Evolutionary conservation across 23 tunicate genomes (phyloP).

Genomic region (Trididemnum clinides): DNA sequence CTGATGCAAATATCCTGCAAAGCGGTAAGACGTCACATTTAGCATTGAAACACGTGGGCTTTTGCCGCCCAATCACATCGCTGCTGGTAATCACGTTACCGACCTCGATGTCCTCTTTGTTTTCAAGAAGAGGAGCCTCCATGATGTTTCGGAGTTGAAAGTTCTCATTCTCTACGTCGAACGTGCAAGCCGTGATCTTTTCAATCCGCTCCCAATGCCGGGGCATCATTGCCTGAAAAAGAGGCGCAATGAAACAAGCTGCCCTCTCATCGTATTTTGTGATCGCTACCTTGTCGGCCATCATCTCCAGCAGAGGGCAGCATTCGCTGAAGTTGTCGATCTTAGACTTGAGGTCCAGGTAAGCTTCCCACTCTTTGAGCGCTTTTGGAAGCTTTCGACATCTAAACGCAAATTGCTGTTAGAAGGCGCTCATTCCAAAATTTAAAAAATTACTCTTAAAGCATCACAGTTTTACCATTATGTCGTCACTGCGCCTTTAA

Average conservation of each 20-base stretch:
- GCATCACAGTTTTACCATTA: no score
- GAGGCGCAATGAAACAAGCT: not conserved
- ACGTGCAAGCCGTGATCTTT: constrained; percentile 50
- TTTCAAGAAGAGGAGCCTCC: constrained; percentile 86
- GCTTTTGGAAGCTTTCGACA: constrained; percentile 86
- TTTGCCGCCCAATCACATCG: no score
- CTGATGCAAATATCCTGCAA: constrained; percentile 81
- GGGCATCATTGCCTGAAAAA: constrained; percentile 79
- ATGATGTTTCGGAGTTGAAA: constrained; percentile 77
- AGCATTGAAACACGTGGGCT: no score
- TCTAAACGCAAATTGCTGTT: constrained; percentile 10
- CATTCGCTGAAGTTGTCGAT: constrained; percentile 90
- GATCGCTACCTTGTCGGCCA: constrained; percentile 68
- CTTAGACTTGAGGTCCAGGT: constrained; percentile 65
- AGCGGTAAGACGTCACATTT: no score
- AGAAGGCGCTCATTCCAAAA: no score
- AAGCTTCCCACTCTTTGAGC: constrained; percentile 85
- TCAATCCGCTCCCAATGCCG: constrained; percentile 91
- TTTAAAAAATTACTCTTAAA: no score
- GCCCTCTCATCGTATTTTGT: not conserved
- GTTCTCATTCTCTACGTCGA: constrained; percentile 82
- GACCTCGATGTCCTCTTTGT: constrained; percentile 86
- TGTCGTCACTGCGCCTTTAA: no score
- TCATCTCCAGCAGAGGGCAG: constrained; percentile 82
- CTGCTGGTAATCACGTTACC: no score